Evolutionary conservation across 2,797 vertebrate genomes (phyloP), one percentile per base, ranked within the genome.

Genomic region (Enteromius thamalakanensis): DNA sequence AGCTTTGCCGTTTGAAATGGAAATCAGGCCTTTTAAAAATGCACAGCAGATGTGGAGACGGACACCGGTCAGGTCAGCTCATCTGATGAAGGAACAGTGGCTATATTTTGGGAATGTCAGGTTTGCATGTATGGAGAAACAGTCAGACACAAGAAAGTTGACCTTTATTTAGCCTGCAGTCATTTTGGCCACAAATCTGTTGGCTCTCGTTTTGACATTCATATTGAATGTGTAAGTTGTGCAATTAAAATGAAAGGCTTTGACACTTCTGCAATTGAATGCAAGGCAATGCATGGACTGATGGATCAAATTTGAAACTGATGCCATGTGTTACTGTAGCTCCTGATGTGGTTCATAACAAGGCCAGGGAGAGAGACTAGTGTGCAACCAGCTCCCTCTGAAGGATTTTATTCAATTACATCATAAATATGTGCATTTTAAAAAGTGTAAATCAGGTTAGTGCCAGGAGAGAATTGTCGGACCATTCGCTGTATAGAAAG

Each of bases 1-100:
- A 68, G 87, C 84, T 87, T 86, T 84, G 82, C 74, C 47, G 90
- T 93, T 94, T 94, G 92, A 95, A 93, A 94, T 94, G 90, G 89
- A 93, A 94, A 94, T 93, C 34, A 32, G 58, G 86, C 51, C 90
- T 90, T 88, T 89, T 90, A 88, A 90, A 90, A 91, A 87, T 86
- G 85, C 90, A 90, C 86, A 89, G 90, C 90, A 88, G 87, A 86
- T 86, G 85, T 88, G 88, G 87, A 81, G 72, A 76, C 58, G 71
- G 86, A 80, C 69, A 81, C 29, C 77, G n/a, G 62, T 75, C 42
- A 77, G 75, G 76, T 84, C 78, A 42, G 60, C 75, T 37, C 32
- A 75, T 60, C 47, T 45, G 62, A 81, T 72, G 53, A 37, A 51
- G 68, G 72, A 79, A 82, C 78, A 32, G 64, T 29, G 53, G 49